Evolutionary conservation across 2,113 vertebrate species (phyloP).

Genomic region (Nanorana parkeri): DNA sequence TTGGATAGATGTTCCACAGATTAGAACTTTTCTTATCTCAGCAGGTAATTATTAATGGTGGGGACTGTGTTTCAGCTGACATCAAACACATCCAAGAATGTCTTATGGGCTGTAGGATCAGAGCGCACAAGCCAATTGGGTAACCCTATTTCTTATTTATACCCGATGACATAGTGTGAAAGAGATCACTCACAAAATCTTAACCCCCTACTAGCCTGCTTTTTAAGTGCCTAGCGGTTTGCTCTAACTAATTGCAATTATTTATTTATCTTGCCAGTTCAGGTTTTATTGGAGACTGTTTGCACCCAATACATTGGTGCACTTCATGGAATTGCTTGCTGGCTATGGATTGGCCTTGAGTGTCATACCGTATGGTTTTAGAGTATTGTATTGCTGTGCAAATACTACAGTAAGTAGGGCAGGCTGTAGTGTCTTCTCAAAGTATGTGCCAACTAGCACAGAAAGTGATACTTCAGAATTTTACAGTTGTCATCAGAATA

Average conservation of each 20-base stretch:
- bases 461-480: no score
- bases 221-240: slow-evolving; percentile 19
- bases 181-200: slow-evolving; percentile 44
- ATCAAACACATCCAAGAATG: slow-evolving; percentile 28
- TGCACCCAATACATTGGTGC: slow-evolving; percentile 24
- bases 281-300: slow-evolving; percentile 35
- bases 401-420: not conserved
- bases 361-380: not conserved
- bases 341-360: not conserved
- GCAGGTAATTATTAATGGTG: slow-evolving; percentile 37
- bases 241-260: slow-evolving; percentile 45
- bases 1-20: slow-evolving; percentile 27
- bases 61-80: slow-evolving; percentile 19
- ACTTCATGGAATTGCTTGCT: slow-evolving; percentile 12
- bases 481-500: no score
- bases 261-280: slow-evolving; percentile 38
- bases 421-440: not conserved
- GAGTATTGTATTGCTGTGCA: slow-evolving; percentile 1
- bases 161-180: slow-evolving; percentile 39
- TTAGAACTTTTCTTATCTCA: slow-evolving; percentile 17
- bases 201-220: slow-evolving; percentile 17
- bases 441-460: no score
- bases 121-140: slow-evolving; percentile 36
- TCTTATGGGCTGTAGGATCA: slow-evolving; percentile 39
- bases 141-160: slow-evolving; percentile 42